Conservation (phyloP, 1,140 invertebrate genomes). For the Tetramorium alpestre region DNA sequence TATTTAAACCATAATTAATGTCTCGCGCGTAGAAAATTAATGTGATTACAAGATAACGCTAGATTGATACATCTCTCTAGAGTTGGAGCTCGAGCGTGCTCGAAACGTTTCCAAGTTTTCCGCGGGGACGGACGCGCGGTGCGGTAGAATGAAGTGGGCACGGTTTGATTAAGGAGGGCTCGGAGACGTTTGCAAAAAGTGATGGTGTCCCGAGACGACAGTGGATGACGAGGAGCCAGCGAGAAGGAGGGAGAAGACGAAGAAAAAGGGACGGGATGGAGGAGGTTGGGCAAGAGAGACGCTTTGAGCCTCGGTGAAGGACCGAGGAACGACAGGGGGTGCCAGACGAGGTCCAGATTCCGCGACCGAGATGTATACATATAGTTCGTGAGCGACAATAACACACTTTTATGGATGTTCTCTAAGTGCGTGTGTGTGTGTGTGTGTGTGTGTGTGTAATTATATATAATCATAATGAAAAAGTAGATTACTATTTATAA, state of each 20-base stretch:
- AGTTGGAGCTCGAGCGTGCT: not conserved
- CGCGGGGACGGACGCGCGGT: constrained; percentile 10
- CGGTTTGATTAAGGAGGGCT: constrained; percentile 81
- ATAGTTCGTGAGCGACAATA: not conserved
- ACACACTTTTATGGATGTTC: not conserved
- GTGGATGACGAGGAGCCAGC: constrained; percentile 65
- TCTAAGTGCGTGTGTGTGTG: not conserved
- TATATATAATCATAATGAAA: not conserved
- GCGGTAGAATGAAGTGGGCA: constrained; percentile 72
- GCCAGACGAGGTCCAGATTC: constrained; percentile 12
- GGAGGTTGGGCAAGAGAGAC: constrained; percentile 25
- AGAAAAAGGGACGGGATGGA: constrained; percentile 15
- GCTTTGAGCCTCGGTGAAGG: constrained; percentile 27
- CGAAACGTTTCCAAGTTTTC: constrained; percentile 12
- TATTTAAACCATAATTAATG: not conserved
- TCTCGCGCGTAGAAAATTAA: constrained; percentile 1
- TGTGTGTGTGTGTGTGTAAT: not conserved
- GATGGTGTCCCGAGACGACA: constrained; percentile 74
- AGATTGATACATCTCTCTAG: not conserved
- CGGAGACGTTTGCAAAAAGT: constrained; percentile 79
- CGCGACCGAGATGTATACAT: constrained; percentile 13
- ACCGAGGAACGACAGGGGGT: constrained; percentile 32
- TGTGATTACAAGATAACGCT: not conserved
- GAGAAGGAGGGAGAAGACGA: constrained; percentile 40
- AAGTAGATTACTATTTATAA: constrained; percentile 32